A percentile compares a stretch with the other conserved stretches of the same genome.
Conservation (phyloP, 2,888 invertebrate species). For the Leptarthrus brevirostris region DNA sequence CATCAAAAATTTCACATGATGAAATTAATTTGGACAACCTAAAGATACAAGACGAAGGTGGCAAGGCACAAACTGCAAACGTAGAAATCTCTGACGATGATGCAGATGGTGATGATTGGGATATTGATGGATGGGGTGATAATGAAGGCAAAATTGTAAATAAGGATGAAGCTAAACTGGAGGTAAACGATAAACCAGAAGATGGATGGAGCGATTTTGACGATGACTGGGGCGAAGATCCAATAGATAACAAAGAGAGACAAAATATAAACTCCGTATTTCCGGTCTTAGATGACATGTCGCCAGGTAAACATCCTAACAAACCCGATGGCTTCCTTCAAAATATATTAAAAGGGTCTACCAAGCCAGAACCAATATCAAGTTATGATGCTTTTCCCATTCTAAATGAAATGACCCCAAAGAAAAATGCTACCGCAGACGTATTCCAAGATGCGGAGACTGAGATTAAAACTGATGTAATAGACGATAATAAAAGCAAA, state of each 20-base stretch:
- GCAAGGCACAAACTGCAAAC: slow-evolving; percentile 1
- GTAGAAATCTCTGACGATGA: slow-evolving; percentile 23
- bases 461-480: not conserved
- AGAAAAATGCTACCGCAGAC: slow-evolving; percentile 48
- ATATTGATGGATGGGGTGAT: slow-evolving; percentile 48
- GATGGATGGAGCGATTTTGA: slow-evolving; percentile 70
- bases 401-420: slow-evolving; percentile 58
- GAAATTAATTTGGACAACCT: not conserved
- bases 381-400: slow-evolving; percentile 48
- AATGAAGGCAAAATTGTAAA: slow-evolving; percentile 37
- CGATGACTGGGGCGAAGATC: slow-evolving; percentile 67
- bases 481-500: not conserved
- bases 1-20: too few species aligned
- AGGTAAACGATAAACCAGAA: slow-evolving; percentile 41
- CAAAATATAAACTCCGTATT: slow-evolving; percentile 2
- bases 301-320: slow-evolving; percentile 32
- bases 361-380: slow-evolving; percentile 8
- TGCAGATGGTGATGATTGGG: slow-evolving; percentile 51
- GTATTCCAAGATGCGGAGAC: slow-evolving; percentile 52
- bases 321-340: not conserved
- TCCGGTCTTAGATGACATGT: slow-evolving; percentile 17
- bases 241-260: slow-evolving; percentile 37
- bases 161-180: slow-evolving; percentile 33
- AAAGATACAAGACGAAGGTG: not conserved
- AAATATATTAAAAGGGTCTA: slow-evolving; percentile 41